A percentile compares a stretch with the other conserved stretches of the same genome.
phyloP scores from a whole-genome alignment of 2,797 vertebrate genomes.

The Oreortyx pictus region DNA sequence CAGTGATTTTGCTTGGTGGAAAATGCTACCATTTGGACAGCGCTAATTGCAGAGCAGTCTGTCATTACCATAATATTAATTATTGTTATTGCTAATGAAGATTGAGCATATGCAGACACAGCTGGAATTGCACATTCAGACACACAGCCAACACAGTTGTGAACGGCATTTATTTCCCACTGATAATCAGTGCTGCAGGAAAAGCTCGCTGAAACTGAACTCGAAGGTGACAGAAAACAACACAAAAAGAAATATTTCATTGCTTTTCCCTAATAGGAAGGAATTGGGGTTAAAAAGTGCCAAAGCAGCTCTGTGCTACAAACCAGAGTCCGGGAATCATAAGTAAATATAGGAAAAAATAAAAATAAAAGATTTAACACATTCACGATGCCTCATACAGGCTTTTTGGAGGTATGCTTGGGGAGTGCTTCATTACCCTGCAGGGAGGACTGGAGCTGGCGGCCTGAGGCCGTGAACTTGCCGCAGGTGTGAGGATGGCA shows the following conservation, averaged over 20 bases:
- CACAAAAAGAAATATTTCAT: background rate
- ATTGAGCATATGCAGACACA: background rate
- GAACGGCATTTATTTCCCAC: rapidly evolving
- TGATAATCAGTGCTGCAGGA: background rate
- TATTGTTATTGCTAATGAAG: background rate
- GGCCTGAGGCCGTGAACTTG: conserved; percentile 58
- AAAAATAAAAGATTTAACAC: background rate
- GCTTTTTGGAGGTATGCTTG: conserved; percentile 5
- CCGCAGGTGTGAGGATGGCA: conserved; percentile 42
- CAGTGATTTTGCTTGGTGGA: background rate
- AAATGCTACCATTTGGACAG: background rate
- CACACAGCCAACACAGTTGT: rapidly evolving
- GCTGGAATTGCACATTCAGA: background rate
- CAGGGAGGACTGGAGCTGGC: background rate
- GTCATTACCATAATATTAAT: background rate
- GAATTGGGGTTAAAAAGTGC: background rate
- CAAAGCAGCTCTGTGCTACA: background rate
- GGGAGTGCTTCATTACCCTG: background rate
- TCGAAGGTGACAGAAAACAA: background rate
- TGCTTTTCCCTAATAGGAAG: background rate
- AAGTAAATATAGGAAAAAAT: background rate
- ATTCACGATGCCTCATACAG: background rate
- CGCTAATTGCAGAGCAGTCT: background rate
- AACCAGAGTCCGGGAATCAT: background rate
- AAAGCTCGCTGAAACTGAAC: background rate